Conservation (phyloP, 2,797 vertebrate genomes). For the Nyctibius grandis region DNA sequence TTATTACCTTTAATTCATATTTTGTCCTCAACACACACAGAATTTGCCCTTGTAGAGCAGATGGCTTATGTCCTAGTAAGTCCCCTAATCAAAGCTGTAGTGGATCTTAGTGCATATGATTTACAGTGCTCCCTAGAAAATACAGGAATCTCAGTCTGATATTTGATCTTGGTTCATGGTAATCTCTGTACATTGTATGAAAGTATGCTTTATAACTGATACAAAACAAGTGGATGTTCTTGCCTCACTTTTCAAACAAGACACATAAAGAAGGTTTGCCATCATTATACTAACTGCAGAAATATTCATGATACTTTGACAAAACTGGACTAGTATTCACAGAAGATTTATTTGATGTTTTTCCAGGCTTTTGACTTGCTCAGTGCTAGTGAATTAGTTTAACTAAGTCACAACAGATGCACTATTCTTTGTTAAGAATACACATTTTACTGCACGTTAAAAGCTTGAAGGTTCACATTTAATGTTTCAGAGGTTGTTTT, state of each 20-base stretch:
- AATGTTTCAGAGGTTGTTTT: neutral
- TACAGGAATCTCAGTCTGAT: neutral
- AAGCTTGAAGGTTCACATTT: neutral
- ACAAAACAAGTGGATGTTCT: neutral
- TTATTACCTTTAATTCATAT: neutral
- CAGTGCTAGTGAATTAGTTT: neutral
- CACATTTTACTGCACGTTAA: neutral
- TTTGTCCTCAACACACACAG: neutral
- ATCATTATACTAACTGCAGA: neutral
- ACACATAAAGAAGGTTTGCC: neutral
- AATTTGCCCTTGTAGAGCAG: neutral
- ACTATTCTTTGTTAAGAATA: neutral
- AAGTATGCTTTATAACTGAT: neutral
- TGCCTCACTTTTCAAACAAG: neutral
- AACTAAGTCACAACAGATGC: neutral
- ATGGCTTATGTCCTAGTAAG: neutral
- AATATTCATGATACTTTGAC: neutral
- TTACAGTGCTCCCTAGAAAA: neutral
- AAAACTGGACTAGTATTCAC: neutral
- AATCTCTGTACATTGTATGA: neutral
- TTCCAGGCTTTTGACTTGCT: neutral
- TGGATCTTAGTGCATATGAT: neutral
- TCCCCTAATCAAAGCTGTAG: neutral
- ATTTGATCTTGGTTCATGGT: neutral
- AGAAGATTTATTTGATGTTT: neutral